phyloP scores from a whole-genome alignment of 1,140 invertebrate genomes.

The Rhagoletis zephyria region DNA sequence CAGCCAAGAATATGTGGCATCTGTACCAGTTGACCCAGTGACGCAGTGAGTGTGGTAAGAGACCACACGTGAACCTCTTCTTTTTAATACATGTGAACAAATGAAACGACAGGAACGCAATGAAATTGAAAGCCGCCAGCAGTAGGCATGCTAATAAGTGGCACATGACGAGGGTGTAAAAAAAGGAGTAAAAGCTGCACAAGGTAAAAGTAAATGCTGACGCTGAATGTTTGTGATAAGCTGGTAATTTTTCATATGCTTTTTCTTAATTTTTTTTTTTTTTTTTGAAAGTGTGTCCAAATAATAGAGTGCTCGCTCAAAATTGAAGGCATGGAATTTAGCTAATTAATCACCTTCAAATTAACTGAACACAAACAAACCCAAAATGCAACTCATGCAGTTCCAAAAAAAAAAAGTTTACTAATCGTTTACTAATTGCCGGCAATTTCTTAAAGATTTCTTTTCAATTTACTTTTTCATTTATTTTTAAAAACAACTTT shows the following conservation, averaged over 20 bases:
- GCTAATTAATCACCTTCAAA: background rate
- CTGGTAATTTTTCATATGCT: background rate
- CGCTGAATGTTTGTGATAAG: background rate
- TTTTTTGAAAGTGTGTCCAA: background rate
- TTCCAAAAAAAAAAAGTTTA: background rate
- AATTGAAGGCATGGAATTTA: background rate
- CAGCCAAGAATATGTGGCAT: constrained; percentile 2
- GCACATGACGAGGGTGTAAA: background rate
- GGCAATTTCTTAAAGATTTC: background rate
- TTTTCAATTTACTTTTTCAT: background rate
- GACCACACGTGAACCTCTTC: background rate
- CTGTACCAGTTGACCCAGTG: background rate
- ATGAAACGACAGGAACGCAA: constrained; percentile 13
- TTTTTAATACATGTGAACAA: background rate
- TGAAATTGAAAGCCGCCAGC: background rate
- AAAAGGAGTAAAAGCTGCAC: background rate
- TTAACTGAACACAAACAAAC: background rate
- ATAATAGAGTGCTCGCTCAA: background rate
- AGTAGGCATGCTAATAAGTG: background rate
- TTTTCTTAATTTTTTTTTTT: background rate
- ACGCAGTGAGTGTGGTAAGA: background rate
- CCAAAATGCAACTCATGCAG: background rate
- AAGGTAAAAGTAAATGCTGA: background rate
- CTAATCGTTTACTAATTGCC: background rate
- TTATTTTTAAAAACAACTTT: background rate